These are phyloP conservation scores for Caranx ignobilis DNA, from an alignment of 2,113 vertebrate genomes.

Conservation along the genomic window DNA sequence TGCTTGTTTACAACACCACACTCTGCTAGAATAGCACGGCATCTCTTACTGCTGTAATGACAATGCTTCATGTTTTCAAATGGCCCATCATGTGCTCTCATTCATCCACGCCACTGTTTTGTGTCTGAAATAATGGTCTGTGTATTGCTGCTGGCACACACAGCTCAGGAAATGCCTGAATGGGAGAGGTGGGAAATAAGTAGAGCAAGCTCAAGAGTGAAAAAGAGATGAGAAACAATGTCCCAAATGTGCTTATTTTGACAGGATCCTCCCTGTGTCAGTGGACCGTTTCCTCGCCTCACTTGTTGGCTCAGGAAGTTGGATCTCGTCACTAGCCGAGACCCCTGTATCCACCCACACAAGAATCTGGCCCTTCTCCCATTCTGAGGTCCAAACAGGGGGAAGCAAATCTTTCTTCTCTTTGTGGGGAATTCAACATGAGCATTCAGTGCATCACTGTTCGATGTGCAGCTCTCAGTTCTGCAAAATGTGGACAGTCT, in stretches of 20 bases:
- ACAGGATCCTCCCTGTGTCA: slow-evolving; percentile 72
- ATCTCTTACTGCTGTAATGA: slow-evolving; percentile 13
- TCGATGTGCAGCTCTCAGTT: slow-evolving; percentile 35
- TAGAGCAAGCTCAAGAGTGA: slow-evolving; percentile 60
- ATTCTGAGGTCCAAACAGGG: slow-evolving; percentile 66
- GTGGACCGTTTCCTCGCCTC: slow-evolving; percentile 55
- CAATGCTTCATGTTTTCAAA: slow-evolving; percentile 45
- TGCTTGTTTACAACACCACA: slow-evolving; percentile 19
- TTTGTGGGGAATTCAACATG: slow-evolving; percentile 64
- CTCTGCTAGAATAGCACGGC: slow-evolving; percentile 20
- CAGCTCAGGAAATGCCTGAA: slow-evolving; percentile 80
- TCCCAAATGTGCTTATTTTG: slow-evolving; percentile 70
- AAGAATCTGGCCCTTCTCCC: slow-evolving; percentile 64
- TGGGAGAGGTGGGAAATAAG: slow-evolving; percentile 77
- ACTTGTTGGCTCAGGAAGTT: slow-evolving; percentile 59
- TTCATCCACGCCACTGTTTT: slow-evolving; percentile 56
- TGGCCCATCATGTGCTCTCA: slow-evolving; percentile 45
- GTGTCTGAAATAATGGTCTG: slow-evolving; percentile 65
- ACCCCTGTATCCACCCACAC: slow-evolving; percentile 70
- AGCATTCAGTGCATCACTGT: slow-evolving; percentile 48
- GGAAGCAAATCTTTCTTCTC: slow-evolving; percentile 60
- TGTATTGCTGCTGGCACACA: slow-evolving; percentile 68
- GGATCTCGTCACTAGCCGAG: slow-evolving; percentile 42
- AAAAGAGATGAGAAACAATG: slow-evolving; percentile 60
- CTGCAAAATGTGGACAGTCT: slow-evolving; percentile 57